Evolutionary conservation across 2,888 invertebrate species (phyloP), one percentile per base, ranked within the genome.

Genomic region (Cheilosia pagana): DNA sequence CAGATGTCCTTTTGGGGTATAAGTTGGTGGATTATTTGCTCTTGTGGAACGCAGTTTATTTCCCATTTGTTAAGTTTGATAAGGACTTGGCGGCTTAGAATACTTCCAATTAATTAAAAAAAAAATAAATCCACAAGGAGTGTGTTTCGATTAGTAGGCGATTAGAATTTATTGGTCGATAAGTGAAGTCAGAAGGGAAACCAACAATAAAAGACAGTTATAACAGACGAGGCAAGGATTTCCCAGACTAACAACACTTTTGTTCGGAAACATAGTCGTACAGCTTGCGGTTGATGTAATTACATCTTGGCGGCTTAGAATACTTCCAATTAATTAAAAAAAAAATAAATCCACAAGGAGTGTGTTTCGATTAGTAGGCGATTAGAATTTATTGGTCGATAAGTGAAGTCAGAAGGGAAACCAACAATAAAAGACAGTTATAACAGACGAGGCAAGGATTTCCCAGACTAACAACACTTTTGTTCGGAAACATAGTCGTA

Each of bases 361-460:
- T 45, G 57, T 53, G 65, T 75, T 72, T 59, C 65, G 65, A 75
- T 76, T 45, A 76, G 67, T 67, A 59, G 67, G 68, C 59, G 67
- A 60, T 67, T 68, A 65, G 25, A 57, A 28, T 63, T 74, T 74
- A 74, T 65, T 63, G 48, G 28, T 45, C 74, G 74, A 74, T 63
- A 57, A 28, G 55, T 74, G 39, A 53, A 72, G 53, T 62, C 45
- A 23, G 31, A 62, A 60, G n/a, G 52, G 52, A 28, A 3, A 52
- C 10, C 12, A 21, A 45, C 3, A 19, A 45, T 45, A 10, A 0
- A 8, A 7, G 45, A 19, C 45, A 45, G 16, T 12, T 28, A 28
- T 8, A 8, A 19, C 43, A 45, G 45, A 45, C 14, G 16, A n/a
- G 14, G n/a, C n/a, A 41, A n/a, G n/a, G 14, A 16, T 43, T 45